Conservation (phyloP, 2,888 invertebrate species). For the Lapara coniferarum region DNA sequence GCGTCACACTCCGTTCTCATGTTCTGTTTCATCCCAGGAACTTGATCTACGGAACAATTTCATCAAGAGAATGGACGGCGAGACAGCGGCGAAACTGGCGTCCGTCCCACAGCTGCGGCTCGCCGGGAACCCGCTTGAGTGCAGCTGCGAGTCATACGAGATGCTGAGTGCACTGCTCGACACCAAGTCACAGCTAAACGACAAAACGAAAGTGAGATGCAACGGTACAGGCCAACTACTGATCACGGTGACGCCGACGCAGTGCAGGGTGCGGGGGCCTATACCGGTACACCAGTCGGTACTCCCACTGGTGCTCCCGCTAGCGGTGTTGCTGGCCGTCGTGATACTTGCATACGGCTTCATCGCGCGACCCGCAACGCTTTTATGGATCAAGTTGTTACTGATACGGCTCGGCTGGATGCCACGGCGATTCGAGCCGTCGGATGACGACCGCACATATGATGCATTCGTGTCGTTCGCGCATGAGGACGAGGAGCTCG, state of each 20-base stretch:
- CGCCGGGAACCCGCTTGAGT: slow-evolving; percentile 31
- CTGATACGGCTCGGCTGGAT: neutral
- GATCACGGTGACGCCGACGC: slow-evolving; percentile 24
- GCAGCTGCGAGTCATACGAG: neutral
- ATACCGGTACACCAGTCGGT: neutral
- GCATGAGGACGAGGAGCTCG: slow-evolving; percentile 89
- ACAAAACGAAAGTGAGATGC: neutral
- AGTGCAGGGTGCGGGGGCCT: slow-evolving; percentile 16
- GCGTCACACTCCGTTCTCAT: neutral
- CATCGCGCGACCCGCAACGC: neutral
- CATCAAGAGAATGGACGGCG: neutral
- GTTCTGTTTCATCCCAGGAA: neutral
- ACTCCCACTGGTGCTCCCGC: neutral
- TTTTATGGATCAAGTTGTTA: neutral
- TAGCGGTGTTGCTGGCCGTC: neutral
- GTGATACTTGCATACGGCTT: slow-evolving; percentile 28
- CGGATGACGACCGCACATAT: slow-evolving; percentile 28
- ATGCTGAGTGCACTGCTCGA: neutral
- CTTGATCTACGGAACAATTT: neutral
- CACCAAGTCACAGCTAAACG: neutral
- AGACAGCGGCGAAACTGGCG: neutral
- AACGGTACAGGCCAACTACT: slow-evolving; percentile 2
- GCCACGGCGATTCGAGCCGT: neutral
- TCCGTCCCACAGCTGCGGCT: slow-evolving; percentile 17
- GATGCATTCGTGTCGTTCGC: slow-evolving; percentile 93